Percentiles rank a stretch among this genome's conserved stretches.
Conservation (phyloP, 2,888 invertebrate genomes). For the Pseudolycoriella hygida region DNA sequence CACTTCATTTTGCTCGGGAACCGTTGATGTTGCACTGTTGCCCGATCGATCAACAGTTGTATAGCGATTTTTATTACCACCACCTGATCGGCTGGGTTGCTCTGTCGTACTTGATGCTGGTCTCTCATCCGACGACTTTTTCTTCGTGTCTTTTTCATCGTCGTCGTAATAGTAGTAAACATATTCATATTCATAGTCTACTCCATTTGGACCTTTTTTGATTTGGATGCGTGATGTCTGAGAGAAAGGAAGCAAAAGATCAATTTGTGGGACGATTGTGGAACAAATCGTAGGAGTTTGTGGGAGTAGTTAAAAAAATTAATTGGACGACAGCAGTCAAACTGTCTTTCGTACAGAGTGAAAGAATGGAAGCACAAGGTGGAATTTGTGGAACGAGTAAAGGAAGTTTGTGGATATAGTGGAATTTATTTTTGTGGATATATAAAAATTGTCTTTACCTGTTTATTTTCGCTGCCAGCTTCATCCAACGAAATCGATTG, state of each 20-base stretch:
- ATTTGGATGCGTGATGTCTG: conserved; percentile 56
- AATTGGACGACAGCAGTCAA: too few relatives aligned
- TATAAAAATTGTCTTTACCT: conserved; percentile 16
- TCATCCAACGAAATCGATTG: conserved; percentile 38
- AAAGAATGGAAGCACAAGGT: too few relatives aligned
- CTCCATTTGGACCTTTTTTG: conserved; percentile 75
- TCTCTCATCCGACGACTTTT: conserved; percentile 10
- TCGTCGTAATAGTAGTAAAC: conserved; percentile 83
- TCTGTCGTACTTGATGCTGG: conserved; percentile 14
- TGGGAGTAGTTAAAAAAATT: too few relatives aligned
- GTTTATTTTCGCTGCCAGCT: conserved; percentile 48
- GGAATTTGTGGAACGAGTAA: too few relatives aligned
- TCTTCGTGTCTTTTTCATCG: conserved; percentile 38
- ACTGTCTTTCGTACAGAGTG: too few relatives aligned
- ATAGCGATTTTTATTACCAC: conserved; percentile 26
- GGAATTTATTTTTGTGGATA: too few relatives aligned
- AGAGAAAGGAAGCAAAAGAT: too few relatives aligned
- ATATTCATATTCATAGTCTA: conserved; percentile 83
- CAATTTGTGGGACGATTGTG: too few relatives aligned
- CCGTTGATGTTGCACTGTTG: conserved; percentile 21
- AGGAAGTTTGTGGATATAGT: too few relatives aligned
- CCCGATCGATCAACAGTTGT: conserved; percentile 29
- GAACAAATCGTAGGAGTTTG: too few relatives aligned
- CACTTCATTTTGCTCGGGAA: conserved; percentile 51
- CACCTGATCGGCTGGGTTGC: conserved; percentile 13